These are phyloP conservation scores for Uromys caudimaculatus DNA, from an alignment of 2,797 vertebrate species.

Conservation along the genomic window DNA sequence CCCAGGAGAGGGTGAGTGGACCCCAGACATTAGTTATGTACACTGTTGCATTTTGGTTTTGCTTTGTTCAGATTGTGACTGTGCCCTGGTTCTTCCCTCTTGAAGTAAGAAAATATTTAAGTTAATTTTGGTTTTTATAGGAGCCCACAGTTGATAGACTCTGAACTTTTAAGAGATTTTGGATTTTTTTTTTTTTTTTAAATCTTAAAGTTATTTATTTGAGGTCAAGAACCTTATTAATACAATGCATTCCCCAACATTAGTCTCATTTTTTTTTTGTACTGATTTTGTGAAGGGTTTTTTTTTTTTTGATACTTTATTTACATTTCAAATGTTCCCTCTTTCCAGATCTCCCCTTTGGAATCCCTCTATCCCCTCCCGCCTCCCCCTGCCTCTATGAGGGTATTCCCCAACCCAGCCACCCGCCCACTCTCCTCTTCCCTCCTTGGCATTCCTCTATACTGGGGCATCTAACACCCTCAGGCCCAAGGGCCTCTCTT, in stretches of 20 bases:
- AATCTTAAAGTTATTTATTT: neutral
- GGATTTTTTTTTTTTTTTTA: too few species aligned
- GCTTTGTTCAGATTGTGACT: neutral
- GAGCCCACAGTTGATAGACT: neutral
- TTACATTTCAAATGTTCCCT: too few species aligned
- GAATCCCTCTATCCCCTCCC: too few species aligned
- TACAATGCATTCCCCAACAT: neutral
- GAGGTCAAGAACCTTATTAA: neutral
- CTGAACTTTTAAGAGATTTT: neutral
- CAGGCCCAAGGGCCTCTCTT: too few species aligned
- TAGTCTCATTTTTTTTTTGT: neutral
- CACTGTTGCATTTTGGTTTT: neutral
- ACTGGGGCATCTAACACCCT: too few species aligned
- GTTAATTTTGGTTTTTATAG: neutral
- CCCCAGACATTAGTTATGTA: neutral
- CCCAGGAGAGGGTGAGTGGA: neutral
- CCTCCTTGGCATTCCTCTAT: too few species aligned
- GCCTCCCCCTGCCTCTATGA: too few species aligned
- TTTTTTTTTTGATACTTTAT: too few species aligned
- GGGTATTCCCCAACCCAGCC: too few species aligned
- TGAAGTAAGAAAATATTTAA: neutral
- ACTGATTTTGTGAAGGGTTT: neutral
- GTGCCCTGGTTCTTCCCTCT: neutral
- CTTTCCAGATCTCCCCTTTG: too few species aligned
- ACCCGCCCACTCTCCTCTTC: too few species aligned